Base-by-base conservation (phyloP, 1,140 invertebrate genomes). In the Charaxes varanes region DNA sequence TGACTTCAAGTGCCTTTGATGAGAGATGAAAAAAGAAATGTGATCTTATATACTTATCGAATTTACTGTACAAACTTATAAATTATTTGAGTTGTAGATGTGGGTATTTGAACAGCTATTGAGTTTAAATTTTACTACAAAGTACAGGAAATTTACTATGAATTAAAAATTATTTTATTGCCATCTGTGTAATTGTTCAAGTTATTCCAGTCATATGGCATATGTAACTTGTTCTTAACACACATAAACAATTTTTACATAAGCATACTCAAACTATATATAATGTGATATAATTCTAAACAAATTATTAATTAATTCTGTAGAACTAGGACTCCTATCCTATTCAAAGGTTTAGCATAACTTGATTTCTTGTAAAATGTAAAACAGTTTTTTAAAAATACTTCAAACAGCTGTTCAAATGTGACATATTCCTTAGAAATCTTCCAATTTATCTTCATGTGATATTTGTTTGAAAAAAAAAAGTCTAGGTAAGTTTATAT, bases 371-470 rank as follows among this genome's bases (percentile, higher is more conserved):
- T 15, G 7, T 21, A 6, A 28, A 14, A 15, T 28, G 14, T 15
- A 28, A 28, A 15, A 22, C 27, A 28, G 27, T 7, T 15, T 28
- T 34, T 22, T 18, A 6, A 8, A 23, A 22, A 2, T 21, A 33
- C n/a, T n/a, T n/a, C n/a, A 12, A 27, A 14, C 6, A 7, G 19
- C 4, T 38, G 35, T 38, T 38, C 28, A 28, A 38, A 28, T 15
- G 4, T 11, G 5, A 36, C 22, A 26, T n/a, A 13, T 24, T 24
- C 3, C 8, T 13, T 12, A 26, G 41, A 41, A 48, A 38, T 56
- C 53, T 56, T 56, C 53, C 53, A 56, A 48, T 54, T 47, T 54
- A 30, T 38, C 32, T 33, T 17, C 27, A 44, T 56, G 53, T 56
- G 53, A 56, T 56, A 56, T 56, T 28, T 47, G 43, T 47, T 52